Conservation (phyloP, 1,140 invertebrate genomes). For the Pygmarrhopalites habei region DNA sequence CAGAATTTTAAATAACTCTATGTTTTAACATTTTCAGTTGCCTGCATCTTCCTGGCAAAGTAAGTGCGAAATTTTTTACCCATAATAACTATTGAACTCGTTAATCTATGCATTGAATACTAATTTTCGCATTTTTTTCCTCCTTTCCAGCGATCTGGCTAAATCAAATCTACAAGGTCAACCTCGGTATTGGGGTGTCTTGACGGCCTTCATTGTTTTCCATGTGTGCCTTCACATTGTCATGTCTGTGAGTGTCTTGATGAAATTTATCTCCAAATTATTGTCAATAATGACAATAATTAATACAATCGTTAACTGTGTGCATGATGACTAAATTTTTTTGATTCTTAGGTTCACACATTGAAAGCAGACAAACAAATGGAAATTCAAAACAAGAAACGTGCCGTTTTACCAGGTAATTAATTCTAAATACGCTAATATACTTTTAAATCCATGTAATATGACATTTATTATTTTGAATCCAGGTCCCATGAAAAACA, state of each 20-base stretch:
- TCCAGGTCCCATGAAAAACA: constrained; percentile 39
- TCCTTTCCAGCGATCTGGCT: constrained; percentile 65
- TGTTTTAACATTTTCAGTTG: constrained; percentile 58
- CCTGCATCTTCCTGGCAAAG: constrained; percentile 87
- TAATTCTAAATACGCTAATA: no score
- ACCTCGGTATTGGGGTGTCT: constrained; percentile 46
- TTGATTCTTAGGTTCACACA: constrained; percentile 34
- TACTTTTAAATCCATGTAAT: no score
- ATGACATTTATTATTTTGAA: no score
- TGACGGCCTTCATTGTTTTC: constrained; percentile 80
- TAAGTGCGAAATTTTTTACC: no score
- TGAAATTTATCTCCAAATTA: constrained; percentile 18
- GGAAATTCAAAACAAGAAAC: constrained; percentile 20
- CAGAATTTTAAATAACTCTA: no score
- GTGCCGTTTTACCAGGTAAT: constrained; percentile 24
- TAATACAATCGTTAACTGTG: no score
- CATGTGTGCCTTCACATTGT: constrained; percentile 83
- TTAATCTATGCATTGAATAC: no score
- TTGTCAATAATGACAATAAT: no score
- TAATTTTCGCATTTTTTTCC: no score
- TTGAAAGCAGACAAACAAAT: constrained; percentile 36
- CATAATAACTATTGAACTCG: no score
- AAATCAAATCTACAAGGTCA: constrained; percentile 78
- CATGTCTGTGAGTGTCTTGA: constrained; percentile 72
- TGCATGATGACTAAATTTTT: no score